These are phyloP conservation scores for Tenthredo notha DNA, from an alignment of 2,888 invertebrate genomes.

Conservation along the genomic window DNA sequence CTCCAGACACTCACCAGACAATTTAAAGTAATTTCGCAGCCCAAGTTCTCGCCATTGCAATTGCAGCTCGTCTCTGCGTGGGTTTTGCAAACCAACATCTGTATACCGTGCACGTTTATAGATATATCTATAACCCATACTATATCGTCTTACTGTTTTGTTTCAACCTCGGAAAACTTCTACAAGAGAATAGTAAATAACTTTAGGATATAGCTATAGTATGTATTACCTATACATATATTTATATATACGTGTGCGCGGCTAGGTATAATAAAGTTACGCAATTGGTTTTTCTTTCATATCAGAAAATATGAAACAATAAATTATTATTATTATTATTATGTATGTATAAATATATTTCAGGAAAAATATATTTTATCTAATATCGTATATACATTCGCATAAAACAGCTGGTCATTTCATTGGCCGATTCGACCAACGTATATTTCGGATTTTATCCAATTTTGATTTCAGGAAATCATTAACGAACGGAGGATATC, in stretches of 20 bases:
- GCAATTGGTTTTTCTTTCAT: slow-evolving; percentile 46
- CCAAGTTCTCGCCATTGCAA: slow-evolving; percentile 10
- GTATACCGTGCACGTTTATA: background rate
- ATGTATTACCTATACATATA: too few species aligned
- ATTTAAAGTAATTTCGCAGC: slow-evolving; percentile 47
- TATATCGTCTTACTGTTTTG: slow-evolving; percentile 19
- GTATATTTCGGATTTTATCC: too few species aligned
- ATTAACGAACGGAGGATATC: too few species aligned
- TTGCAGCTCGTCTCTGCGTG: background rate
- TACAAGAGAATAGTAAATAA: slow-evolving; percentile 35
- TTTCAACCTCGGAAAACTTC: slow-evolving; percentile 46
- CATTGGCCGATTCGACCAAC: too few species aligned
- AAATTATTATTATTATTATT: background rate
- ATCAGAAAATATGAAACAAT: slow-evolving; percentile 13
- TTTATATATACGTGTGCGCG: background rate
- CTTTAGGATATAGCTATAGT: background rate
- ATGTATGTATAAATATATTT: background rate
- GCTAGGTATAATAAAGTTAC: slow-evolving; percentile 20
- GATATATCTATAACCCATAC: background rate
- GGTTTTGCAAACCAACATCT: background rate
- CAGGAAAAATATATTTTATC: background rate
- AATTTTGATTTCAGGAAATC: too few species aligned
- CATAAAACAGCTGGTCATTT: too few species aligned
- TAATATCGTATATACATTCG: background rate
- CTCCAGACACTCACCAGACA: slow-evolving; percentile 50